Conservation (phyloP, 1,140 invertebrate species). For the Yoshiicerus persimilis region DNA sequence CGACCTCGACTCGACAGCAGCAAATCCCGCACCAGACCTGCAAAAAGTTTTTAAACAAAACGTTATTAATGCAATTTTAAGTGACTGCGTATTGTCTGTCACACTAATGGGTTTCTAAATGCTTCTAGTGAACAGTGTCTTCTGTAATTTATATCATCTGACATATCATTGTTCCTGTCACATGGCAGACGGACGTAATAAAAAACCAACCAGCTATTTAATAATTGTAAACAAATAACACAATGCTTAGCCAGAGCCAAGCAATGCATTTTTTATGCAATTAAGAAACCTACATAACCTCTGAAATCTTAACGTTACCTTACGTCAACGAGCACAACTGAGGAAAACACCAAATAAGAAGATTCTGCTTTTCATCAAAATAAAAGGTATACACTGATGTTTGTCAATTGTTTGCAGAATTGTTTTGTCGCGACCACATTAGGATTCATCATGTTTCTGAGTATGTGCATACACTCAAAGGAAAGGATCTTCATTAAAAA, state of each 20-base stretch:
- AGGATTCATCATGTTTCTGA: neutral
- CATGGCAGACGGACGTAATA: neutral
- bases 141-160: neutral
- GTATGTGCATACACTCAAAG: neutral
- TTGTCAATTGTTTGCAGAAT: neutral
- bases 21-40: slow-evolving; percentile 40
- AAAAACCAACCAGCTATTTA: neutral
- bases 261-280: neutral
- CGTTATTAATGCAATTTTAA: neutral
- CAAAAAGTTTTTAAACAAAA: neutral
- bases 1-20: slow-evolving; percentile 41
- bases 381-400: no score
- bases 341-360: neutral
- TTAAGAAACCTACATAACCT: neutral
- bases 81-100: neutral
- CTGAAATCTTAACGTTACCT: neutral
- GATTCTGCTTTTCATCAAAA: neutral
- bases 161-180: neutral
- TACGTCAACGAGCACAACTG: no score
- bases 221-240: neutral
- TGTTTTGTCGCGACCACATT: no score
- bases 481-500: neutral
- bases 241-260: neutral
- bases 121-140: neutral
- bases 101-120: neutral